Evolutionary conservation across 1,140 invertebrate species (phyloP), one percentile per base, ranked within the genome.

Genomic region (Vanessa tameamea): DNA sequence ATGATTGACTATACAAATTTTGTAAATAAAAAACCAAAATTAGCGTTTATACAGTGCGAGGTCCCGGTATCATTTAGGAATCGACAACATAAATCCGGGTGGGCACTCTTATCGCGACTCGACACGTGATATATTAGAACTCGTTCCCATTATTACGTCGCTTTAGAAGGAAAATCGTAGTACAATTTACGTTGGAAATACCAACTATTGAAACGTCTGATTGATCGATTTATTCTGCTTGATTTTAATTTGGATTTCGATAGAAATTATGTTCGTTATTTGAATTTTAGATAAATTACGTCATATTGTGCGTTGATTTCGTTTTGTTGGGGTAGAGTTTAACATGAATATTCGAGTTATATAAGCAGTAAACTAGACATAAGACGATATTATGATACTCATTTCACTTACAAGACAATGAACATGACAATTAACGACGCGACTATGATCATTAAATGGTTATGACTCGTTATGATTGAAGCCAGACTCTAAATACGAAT

Each of bases 1-100:
- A 26, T 57, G 16, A 20, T 23, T 2, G 16, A 57, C 11, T 48
- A 12, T 50, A 12, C 1, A 50, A 5, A 14, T 50, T 0, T 13
- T 23, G 53, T 57, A 57, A 73, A 73, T 73, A 73, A 68, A 73
- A 63, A 68, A 63, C 31, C 15, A 48, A 70, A 61, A 70, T 73
- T 61, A 73, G 68, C 31, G 64, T 37, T 48, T 55, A 63, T 63
- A 63, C 43, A 73, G 53, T n/a, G 51, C 57, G 20, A 64, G 55
- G 64, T 59, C 55, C 14, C 14, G 51, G 65, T 76, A 76, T 76
- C 74, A 65, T 20, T 76, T 72, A 76, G 74, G 66, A 83, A 86
- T 84, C 80, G 72, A 69, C 51, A 73, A 81, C 80, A 85, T 87
- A 85, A 87, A 85, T 87, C 85, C 76, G 23, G 48, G 48, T 72